Conservation (phyloP, 2,797 vertebrate genomes). For the Echiichthys vipera region DNA sequence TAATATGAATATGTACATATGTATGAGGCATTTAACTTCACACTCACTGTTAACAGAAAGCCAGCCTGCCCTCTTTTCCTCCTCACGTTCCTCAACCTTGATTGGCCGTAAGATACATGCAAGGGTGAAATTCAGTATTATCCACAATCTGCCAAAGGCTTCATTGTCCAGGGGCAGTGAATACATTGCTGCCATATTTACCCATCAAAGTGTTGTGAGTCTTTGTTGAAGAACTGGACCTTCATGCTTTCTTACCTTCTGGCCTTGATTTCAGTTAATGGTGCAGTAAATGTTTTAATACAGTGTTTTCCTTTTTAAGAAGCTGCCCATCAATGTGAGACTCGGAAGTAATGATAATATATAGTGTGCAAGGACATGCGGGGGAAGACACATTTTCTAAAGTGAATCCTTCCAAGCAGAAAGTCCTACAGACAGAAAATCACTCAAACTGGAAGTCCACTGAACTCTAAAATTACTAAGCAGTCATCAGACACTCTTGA, state of each 20-base stretch:
- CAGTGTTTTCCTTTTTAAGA: constrained; percentile 8
- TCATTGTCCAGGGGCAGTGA: constrained; percentile 4
- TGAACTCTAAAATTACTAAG: constrained; percentile 75
- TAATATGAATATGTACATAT: constrained; percentile 51
- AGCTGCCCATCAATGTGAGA: constrained; percentile 1
- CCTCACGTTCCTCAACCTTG: background rate
- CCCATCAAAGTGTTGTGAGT: background rate
- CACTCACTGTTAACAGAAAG: constrained; percentile 6
- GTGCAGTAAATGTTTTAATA: constrained; percentile 29
- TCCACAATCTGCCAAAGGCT: constrained; percentile 12
- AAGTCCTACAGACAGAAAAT: constrained; percentile 65
- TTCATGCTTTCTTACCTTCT: constrained; percentile 3
- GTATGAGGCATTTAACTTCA: constrained; percentile 52
- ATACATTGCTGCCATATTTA: constrained; percentile 7
- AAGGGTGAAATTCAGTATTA: constrained; percentile 23
- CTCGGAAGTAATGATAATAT: constrained; percentile 26
- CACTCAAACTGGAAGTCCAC: constrained; percentile 73
- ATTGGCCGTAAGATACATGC: constrained; percentile 23
- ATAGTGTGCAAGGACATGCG: constrained; percentile 24
- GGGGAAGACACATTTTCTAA: constrained; percentile 56
- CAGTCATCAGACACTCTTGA: constrained; percentile 72
- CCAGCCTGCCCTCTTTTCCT: background rate
- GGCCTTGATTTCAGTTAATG: constrained; percentile 35
- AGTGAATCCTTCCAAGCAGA: constrained; percentile 53
- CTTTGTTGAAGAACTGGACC: constrained; percentile 1